phyloP scores from a whole-genome alignment of 2,113 vertebrate genomes.

The Melierax canorus region DNA sequence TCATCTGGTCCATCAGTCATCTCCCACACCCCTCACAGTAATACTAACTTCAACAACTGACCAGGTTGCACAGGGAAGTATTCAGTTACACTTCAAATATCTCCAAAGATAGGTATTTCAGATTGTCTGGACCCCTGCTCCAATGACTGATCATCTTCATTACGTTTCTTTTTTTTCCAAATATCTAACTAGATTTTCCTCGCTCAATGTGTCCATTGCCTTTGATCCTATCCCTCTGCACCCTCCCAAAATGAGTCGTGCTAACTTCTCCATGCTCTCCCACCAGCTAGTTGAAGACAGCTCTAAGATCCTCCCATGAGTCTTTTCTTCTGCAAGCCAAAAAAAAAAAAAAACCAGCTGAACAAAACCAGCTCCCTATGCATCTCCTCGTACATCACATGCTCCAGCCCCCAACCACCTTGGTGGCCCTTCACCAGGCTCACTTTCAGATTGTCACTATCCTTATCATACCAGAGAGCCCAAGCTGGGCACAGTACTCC shows the following conservation, averaged over 20 bases:
- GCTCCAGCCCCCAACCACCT: neutral
- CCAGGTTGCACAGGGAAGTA: neutral
- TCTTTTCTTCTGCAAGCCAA: neutral
- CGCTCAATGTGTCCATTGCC: neutral
- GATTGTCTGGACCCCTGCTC: neutral
- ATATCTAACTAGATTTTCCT: neutral
- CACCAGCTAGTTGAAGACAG: neutral
- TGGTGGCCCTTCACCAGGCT: neutral
- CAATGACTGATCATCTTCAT: neutral
- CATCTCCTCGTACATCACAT: neutral
- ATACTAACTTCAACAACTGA: neutral
- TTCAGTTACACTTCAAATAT: rapidly evolving
- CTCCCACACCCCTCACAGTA: neutral
- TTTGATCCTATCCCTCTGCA: neutral
- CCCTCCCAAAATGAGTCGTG: rapidly evolving
- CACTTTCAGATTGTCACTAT: neutral
- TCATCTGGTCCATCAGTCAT: neutral
- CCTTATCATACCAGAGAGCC: neutral
- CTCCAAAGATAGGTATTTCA: neutral
- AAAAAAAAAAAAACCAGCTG: too few species aligned
- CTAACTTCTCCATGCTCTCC: neutral
- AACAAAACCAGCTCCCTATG: neutral
- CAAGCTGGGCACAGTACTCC: neutral
- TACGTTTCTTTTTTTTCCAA: rapidly evolving
- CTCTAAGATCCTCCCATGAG: neutral